Conservation (phyloP, 2,888 invertebrate genomes). For the Pammene fasciana region DNA sequence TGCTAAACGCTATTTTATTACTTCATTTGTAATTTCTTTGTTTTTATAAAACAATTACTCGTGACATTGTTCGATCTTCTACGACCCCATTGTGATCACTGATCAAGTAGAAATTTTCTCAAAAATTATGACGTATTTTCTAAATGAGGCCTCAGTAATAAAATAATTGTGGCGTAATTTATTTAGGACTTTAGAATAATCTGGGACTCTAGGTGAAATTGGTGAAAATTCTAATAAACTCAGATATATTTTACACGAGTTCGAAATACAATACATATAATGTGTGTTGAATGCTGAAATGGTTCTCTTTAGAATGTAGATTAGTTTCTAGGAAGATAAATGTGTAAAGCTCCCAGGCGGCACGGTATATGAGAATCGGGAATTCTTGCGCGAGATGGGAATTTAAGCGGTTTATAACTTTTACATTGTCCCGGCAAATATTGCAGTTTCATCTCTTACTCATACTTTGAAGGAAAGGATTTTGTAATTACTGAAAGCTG, state of each 20-base stretch:
- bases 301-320: constrained; percentile 56
- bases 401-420: constrained; percentile 46
- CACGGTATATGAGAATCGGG: constrained; percentile 42
- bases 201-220: constrained; percentile 3
- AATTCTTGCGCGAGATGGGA: constrained; percentile 42
- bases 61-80: too few species aligned
- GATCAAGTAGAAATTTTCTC: too few species aligned
- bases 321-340: constrained; percentile 55
- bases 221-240: constrained; percentile 42
- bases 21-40: too few species aligned
- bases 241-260: constrained; percentile 46
- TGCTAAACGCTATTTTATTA: too few species aligned
- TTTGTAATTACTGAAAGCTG: background rate
- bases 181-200: background rate
- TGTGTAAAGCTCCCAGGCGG: constrained; percentile 44
- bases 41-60: too few species aligned
- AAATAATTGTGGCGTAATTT: too few species aligned
- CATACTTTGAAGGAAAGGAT: constrained; percentile 13
- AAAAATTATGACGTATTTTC: too few species aligned
- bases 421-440: constrained; percentile 41
- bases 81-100: too few species aligned
- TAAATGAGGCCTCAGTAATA: too few species aligned
- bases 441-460: constrained; percentile 32
- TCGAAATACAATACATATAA: constrained; percentile 43
- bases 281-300: constrained; percentile 46